Evolutionary conservation across 1,140 invertebrate genomes (phyloP), one percentile per base, ranked within the genome.

Genomic region (Schmidtea mediterranea): DNA sequence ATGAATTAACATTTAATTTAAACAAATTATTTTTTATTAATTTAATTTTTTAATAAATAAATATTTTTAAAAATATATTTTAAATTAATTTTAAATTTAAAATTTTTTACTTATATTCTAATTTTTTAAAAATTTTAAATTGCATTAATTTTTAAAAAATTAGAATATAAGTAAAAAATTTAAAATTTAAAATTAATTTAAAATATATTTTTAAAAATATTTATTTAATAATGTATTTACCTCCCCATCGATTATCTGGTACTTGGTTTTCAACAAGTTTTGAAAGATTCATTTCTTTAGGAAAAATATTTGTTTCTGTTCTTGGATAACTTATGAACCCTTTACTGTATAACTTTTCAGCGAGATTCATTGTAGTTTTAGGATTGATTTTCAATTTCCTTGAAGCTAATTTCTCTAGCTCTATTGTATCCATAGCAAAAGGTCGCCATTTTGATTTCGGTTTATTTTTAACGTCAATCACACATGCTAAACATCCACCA

Each of bases 371-470:
- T 0, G 81, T 78, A 60, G 84, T 78, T 65, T 95, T 97, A 0
- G 90, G 90, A 59, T 74, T 86, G 19, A 98, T 76, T 60, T 72
- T 74, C 5, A 98, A 63, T 64, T 94, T 95, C 43, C 79, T 70
- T 0, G 84, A 92, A 0, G 77, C 79, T 49, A 79, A 68, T 68
- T 95, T 95, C 70, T 95, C 89, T 57, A 92, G 68, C 76, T 90
- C 82, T 53, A 97, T 77, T 32, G 92, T 98, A 61, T 97, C 90
- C 51, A 98, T 65, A 18, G 90, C 82, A 38, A 78, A 57, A 13
- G 92, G 92, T 57, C 92, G 71, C 84, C 83, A 97, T 69, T 95
- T 95, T 48, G 73, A 79, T 66, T 94, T 97, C 0, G 78, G 80
- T 63, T 89, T 87, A 37, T 74, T 77, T 16, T 72, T 74, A 2